Conservation (phyloP, 1,140 invertebrate genomes). For the Pentalonia nigronervosa region DNA sequence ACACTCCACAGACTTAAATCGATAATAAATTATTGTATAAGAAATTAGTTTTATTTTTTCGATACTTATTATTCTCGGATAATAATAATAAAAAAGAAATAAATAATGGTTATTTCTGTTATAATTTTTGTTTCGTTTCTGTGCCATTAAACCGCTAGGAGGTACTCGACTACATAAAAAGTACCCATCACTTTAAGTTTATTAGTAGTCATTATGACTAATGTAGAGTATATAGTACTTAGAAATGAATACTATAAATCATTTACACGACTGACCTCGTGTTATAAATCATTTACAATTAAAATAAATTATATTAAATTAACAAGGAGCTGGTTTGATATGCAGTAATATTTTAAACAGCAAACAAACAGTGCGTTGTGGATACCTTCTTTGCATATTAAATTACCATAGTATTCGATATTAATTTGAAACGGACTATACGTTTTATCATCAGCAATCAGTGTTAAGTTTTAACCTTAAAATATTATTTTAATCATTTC, state of each 20-base stretch:
- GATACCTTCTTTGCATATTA: background rate
- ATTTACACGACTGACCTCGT: background rate
- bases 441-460: background rate
- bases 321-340: background rate
- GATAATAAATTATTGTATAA: background rate
- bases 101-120: background rate
- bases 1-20: background rate
- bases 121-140: background rate
- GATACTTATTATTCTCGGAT: background rate
- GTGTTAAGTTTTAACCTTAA: background rate
- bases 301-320: conserved; percentile 11
- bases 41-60: no score
- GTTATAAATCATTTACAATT: background rate
- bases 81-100: background rate
- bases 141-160: background rate
- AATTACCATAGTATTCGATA: background rate
- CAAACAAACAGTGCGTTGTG: background rate
- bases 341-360: background rate
- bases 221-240: background rate
- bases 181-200: background rate
- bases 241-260: conserved; percentile 9
- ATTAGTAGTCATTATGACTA: background rate
- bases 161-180: background rate
- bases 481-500: background rate
- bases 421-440: background rate